Evolutionary conservation across 2,888 invertebrate genomes (phyloP).

Genomic region (Hirudinaria manillensis): DNA sequence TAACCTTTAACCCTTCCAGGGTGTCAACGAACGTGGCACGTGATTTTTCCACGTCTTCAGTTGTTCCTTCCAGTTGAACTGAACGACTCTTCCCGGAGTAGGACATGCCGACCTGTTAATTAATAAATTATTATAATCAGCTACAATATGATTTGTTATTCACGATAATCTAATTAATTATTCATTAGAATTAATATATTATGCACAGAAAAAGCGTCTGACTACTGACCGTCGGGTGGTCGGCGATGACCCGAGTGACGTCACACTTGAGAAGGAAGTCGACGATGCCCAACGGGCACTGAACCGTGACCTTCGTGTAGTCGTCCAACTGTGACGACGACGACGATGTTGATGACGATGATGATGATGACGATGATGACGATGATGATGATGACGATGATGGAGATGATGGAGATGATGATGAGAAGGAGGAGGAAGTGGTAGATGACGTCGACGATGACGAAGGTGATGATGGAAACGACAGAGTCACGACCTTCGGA

Average conservation of each 20-base stretch:
- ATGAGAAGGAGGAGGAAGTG: background rate
- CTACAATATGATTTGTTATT: too few relatives aligned
- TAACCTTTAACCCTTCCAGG: too few relatives aligned
- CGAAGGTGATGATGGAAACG: background rate
- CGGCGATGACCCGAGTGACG: background rate
- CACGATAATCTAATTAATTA: too few relatives aligned
- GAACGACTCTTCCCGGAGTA: too few relatives aligned
- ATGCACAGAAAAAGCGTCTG: too few relatives aligned
- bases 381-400: conserved; percentile 10
- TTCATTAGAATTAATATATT: too few relatives aligned
- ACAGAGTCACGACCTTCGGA: background rate
- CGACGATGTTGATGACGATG: conserved; percentile 17
- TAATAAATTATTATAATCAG: too few relatives aligned
- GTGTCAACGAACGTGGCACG: too few relatives aligned
- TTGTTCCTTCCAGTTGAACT: too few relatives aligned
- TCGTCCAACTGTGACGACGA: background rate
- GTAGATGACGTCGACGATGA: background rate
- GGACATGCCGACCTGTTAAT: too few relatives aligned
- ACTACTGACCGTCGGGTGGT: background rate
- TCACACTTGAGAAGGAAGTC: background rate
- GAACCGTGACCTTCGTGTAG: background rate
- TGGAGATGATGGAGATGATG: conserved; percentile 18
- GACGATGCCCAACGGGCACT: background rate
- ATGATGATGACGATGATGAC: background rate
- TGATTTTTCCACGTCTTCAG: too few relatives aligned